phyloP scores from a whole-genome alignment of 2,888 invertebrate genomes.

The Siphonodentalium dalli region DNA sequence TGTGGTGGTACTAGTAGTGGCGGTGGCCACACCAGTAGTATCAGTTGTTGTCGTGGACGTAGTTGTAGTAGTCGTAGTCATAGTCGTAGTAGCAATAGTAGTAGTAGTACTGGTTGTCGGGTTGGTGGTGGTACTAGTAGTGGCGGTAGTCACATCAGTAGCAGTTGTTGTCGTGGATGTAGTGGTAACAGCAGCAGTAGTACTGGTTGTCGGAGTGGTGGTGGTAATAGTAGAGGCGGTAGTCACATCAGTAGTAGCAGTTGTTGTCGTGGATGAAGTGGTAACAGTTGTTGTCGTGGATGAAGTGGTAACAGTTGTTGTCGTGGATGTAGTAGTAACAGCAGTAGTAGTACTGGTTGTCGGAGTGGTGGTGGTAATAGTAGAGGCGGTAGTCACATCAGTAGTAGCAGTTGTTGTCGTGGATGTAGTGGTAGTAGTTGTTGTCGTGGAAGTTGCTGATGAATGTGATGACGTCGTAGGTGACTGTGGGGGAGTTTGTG shows the following conservation, averaged over 20 bases:
- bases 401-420: neutral
- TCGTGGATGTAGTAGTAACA: neutral
- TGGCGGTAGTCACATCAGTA: neutral
- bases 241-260: neutral
- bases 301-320: neutral
- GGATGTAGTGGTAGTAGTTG: neutral
- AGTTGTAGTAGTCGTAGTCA: neutral
- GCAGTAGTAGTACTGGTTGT: constrained; percentile 1
- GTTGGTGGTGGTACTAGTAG: neutral
- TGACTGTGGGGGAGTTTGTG: too few relatives aligned
- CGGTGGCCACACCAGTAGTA: neutral
- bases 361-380: neutral
- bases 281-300: neutral
- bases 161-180: neutral
- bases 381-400: neutral
- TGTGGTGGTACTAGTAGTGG: neutral
- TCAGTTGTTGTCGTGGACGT: neutral
- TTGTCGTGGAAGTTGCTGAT: neutral
- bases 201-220: neutral
- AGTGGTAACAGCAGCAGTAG: neutral
- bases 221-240: neutral
- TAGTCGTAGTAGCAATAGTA: neutral
- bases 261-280: neutral
- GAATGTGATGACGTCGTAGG: neutral
- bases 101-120: neutral